Conservation (phyloP, 1,140 invertebrate species). For the Paraescarpia echinospica region DNA sequence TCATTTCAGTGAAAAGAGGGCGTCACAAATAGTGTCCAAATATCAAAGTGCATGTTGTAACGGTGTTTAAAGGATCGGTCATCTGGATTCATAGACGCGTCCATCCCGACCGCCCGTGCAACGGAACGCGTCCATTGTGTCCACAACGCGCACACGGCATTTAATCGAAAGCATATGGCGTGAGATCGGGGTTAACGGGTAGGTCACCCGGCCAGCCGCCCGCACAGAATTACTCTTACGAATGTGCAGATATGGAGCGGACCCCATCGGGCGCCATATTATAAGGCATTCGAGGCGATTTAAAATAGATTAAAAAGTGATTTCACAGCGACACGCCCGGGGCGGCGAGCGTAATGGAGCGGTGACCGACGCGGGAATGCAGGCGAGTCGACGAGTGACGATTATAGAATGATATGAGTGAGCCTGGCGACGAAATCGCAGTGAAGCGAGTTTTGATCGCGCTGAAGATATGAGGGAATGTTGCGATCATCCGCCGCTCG, state of each 20-base stretch:
- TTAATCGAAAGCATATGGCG: neutral
- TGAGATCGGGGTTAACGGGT: neutral
- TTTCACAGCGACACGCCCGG: neutral
- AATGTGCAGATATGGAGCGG: neutral
- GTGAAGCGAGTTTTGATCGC: neutral
- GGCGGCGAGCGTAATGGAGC: neutral
- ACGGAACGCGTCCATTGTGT: neutral
- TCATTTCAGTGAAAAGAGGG: neutral
- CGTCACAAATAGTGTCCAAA: neutral
- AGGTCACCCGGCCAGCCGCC: neutral
- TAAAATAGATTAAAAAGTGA: conserved; percentile 2
- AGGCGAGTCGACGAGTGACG: neutral
- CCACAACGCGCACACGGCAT: neutral
- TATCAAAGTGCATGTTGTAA: neutral
- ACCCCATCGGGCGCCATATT: conserved; percentile 3
- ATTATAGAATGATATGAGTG: neutral
- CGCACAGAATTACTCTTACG: neutral
- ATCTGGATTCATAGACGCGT: neutral
- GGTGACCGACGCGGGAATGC: neutral
- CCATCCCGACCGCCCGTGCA: neutral
- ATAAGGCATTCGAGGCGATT: conserved; percentile 4
- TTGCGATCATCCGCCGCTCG: neutral
- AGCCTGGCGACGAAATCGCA: neutral
- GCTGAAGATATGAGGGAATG: neutral
- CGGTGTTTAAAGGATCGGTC: neutral